Base-by-base conservation (phyloP, 2,113 vertebrate genomes). In the Petaurus breviceps region DNA sequence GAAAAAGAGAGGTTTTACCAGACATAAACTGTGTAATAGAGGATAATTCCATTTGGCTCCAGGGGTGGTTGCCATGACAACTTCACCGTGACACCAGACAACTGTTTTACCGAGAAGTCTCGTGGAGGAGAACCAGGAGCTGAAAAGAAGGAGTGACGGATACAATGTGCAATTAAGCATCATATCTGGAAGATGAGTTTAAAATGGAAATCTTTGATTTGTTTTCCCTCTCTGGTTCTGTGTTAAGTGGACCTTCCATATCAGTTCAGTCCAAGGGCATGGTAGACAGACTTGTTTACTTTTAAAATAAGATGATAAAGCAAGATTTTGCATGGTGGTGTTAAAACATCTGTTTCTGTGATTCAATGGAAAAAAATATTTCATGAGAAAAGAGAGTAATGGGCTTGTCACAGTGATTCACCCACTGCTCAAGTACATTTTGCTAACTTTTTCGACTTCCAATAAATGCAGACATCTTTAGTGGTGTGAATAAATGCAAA, bases 1-100 rank as follows among this genome's bases (percentile, higher is more conserved):
- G 4, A 77, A 77, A 84, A 84, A 98, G 97, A 95, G 52, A 95
- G 94, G 91, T 99, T 99, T 99, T 99, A 99, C 99, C 99, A 99
- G 97, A 99, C 98, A 92, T 99, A 99, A 97, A 99, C 99, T 97
- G 98, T 98, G 98, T 99, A 99, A 99, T 99, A 99, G 96, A 99
- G 99, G 96, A 99, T 99, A 98, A 99, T 99, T 98, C 99, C 99
- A 99, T 99, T 99, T 98, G 99, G 99, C 98, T 99, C 98, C 92
- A 98, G 91, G 0, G 99, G 99, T 94, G 99, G 99, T 98, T 99
- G 98, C 99, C 99, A 99, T 98, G 99, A 99, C 99, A 99, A 99
- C 98, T 99, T 98, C 97, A 99, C 99, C 94, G 98, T 99, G 98
- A 99, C 99, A 99, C 99, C 99, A 97, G 99, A 99, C 98, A 99